Evolutionary conservation across 2,797 vertebrate genomes (phyloP), one percentile per base, ranked within the genome.

Genomic region (Squalus acanthias): DNA sequence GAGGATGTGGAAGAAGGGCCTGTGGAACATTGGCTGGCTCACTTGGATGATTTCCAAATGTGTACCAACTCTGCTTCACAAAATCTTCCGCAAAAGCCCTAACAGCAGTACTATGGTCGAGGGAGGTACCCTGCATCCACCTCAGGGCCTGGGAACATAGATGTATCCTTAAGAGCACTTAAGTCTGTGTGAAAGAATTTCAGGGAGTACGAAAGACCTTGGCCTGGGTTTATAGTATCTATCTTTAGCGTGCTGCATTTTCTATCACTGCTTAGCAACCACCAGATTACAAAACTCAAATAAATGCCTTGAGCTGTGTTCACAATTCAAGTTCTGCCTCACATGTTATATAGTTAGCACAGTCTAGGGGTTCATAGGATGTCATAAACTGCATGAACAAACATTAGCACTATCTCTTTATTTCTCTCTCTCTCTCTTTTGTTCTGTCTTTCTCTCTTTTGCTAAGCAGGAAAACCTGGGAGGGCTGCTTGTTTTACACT

Each of bases 151-250:
- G 91, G 65, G 65, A 93, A 93, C 63, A 93, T 46, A 46, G 91
- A 93, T 93, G 65, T 69, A 93, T 7, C 91, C 91, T 69, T 93
- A 67, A 39, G n/a, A 69, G 63, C 63, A 67, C n/a, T 92, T 63
- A 67, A 39, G 65, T 69, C 60, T 69, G n/a, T 69, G 91, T 46
- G 65, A 93, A 93, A 93, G 91, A 24, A 93, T 93, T 93, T 93
- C 91, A 93, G 91, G 91, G 91, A 93, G 63, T 93, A 12, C 46
- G 91, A 22, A 93, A 93, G 65, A 69, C 63, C 20, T 93, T 93
- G 63, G 91, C 91, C 8, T 24, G 91, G 8, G 2, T 46, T 17
- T 65, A 20, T 9, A 9, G 29, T 33, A 9, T 39, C 5, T 69
- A 93, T 93, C 91, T 93, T 93, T 69, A 93, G 91, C 10, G n/a